Percentiles rank a stretch among this genome's conserved stretches.
Conservation (phyloP, 30 jellyfish, hydroid and myxozoan genomes). For the Aurelia aurita region DNA sequence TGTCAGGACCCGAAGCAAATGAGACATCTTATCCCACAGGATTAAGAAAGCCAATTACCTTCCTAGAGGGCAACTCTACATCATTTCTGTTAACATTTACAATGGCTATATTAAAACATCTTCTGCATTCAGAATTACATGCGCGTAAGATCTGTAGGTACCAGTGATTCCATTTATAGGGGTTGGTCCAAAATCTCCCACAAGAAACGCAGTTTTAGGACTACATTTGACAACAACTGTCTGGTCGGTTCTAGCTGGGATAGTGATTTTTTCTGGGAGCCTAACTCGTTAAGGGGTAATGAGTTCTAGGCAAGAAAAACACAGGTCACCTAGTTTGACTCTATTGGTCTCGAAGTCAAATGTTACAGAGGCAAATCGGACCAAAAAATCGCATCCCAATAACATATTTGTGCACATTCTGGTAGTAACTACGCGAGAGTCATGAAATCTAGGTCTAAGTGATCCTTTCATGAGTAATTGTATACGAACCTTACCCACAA, state of each 20-base stretch:
- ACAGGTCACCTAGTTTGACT: background rate
- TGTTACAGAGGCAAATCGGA: background rate
- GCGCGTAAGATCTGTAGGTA: too few species aligned
- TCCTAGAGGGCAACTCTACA: too few species aligned
- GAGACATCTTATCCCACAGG: too few species aligned
- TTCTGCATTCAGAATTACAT: too few species aligned
- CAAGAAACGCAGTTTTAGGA: conserved; percentile 3
- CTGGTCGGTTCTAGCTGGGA: conserved; percentile 32
- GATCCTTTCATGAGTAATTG: conserved; percentile 18
- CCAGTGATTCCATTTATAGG: background rate
- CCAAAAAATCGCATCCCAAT: too few species aligned
- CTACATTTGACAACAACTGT: conserved; percentile 3
- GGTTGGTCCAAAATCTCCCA: conserved; percentile 35
- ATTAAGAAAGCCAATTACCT: too few species aligned
- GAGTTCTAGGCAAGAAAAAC: background rate
- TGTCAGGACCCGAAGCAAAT: too few species aligned
- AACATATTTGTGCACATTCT: too few species aligned
- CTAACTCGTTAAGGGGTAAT: background rate
- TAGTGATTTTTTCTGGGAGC: background rate
- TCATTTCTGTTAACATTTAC: too few species aligned
- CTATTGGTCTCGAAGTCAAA: conserved; percentile 29
- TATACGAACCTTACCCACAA: conserved; percentile 19
- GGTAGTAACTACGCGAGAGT: too few species aligned
- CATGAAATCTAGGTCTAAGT: too few species aligned
- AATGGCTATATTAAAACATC: too few species aligned